Conservation (phyloP, 2,797 vertebrate genomes). For the Chaunax sp. region DNA sequence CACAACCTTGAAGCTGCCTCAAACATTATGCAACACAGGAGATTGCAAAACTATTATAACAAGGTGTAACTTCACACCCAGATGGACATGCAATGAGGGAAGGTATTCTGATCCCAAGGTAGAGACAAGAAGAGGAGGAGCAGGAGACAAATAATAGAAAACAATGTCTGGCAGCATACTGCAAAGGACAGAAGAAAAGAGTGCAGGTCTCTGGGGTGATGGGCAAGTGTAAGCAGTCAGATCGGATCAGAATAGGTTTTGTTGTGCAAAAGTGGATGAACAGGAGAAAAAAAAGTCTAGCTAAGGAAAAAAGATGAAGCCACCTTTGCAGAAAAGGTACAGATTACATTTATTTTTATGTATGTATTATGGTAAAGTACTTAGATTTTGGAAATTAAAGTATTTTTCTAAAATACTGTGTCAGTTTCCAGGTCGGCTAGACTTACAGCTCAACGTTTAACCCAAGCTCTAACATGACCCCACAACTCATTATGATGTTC, state of each 20-base stretch:
- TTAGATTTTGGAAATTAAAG: too few species aligned
- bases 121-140: neutral
- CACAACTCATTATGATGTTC: neutral
- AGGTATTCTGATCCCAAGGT: neutral
- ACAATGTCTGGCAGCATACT: neutral
- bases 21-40: neutral
- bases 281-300: neutral
- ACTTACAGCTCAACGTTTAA: neutral
- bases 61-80: constrained; percentile 1
- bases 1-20: neutral
- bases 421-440: neutral
- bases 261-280: too few species aligned
- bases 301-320: too few species aligned
- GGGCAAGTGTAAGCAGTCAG: neutral
- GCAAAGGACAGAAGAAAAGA: neutral
- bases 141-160: neutral
- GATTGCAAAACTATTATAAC: neutral
- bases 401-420: too few species aligned
- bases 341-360: too few species aligned
- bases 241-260: neutral
- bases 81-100: too few species aligned
- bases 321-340: too few species aligned
- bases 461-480: neutral
- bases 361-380: too few species aligned
- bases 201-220: neutral